phyloP scores from a whole-genome alignment of 2,888 invertebrate genomes.

The Candidula unifasciata region DNA sequence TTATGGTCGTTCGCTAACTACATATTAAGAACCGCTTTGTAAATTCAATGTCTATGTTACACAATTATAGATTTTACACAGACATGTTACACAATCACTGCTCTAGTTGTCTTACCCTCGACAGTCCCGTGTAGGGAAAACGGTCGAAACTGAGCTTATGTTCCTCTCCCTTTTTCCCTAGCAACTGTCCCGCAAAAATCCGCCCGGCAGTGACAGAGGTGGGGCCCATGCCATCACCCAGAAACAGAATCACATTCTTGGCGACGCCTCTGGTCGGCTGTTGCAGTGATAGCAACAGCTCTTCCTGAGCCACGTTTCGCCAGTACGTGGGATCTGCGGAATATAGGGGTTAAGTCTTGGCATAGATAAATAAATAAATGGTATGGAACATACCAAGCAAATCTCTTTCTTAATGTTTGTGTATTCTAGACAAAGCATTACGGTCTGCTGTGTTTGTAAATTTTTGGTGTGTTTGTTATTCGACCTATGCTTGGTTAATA shows the following conservation, averaged over 20 bases:
- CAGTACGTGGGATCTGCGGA: slow-evolving; percentile 49
- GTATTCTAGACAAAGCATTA: no score
- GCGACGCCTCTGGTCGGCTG: slow-evolving; percentile 77
- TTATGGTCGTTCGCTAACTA: no score
- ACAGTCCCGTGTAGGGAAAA: slow-evolving; percentile 85
- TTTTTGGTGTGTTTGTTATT: no score
- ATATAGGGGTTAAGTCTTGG: no score
- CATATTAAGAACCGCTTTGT: no score
- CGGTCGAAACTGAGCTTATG: slow-evolving; percentile 84
- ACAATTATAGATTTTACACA: no score
- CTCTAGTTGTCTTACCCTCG: slow-evolving; percentile 85
- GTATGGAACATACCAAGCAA: neutral
- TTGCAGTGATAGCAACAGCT: slow-evolving; percentile 81
- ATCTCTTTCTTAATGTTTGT: neutral
- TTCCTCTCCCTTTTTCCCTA: slow-evolving; percentile 81
- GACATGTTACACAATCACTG: no score
- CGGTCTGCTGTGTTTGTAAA: no score
- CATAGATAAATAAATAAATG: neutral
- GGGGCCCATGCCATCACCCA: slow-evolving; percentile 79
- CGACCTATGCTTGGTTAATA: no score
- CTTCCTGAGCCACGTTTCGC: slow-evolving; percentile 58
- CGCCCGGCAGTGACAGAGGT: slow-evolving; percentile 76
- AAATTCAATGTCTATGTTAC: no score
- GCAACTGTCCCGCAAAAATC: slow-evolving; percentile 67
- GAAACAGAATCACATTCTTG: slow-evolving; percentile 75